A percentile compares a stretch with the other conserved stretches of the same genome.
Conservation (phyloP, 30 jellyfish, hydroid and myxozoan genomes). For the Aurelia sp. region DNA sequence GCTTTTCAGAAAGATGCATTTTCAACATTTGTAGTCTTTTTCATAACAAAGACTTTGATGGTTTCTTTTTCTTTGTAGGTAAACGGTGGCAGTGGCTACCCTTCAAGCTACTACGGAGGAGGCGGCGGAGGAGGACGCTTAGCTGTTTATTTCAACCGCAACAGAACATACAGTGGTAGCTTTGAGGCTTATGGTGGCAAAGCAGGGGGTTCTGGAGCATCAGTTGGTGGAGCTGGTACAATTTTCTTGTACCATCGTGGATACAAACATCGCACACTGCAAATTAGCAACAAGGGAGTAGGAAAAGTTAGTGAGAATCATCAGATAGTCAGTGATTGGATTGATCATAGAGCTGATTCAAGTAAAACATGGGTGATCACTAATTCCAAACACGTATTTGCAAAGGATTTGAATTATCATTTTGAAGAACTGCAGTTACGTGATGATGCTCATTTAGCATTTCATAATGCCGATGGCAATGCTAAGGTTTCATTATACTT, state of each 20-base stretch:
- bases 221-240: conserved; percentile 77
- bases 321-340: conserved; percentile 32
- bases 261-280: conserved; percentile 67
- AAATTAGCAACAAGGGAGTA: conserved; percentile 55
- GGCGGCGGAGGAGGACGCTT: conserved; percentile 80
- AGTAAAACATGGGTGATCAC: conserved; percentile 73
- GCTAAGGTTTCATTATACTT: conserved; percentile 31
- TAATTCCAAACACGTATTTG: conserved; percentile 33
- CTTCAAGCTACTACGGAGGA: conserved; percentile 52
- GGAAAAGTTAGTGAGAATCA: conserved; percentile 26
- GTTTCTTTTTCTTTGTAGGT: conserved; percentile 20
- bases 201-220: conserved; percentile 66
- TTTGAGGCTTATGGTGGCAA: conserved; percentile 77
- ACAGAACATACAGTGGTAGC: conserved; percentile 71
- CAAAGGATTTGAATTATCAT: conserved; percentile 61
- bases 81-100: conserved; percentile 65
- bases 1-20: neutral
- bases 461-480: conserved; percentile 9
- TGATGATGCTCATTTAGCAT: conserved; percentile 56
- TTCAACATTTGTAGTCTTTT: neutral
- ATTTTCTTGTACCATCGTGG: conserved; percentile 55
- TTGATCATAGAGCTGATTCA: conserved; percentile 26
- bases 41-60: neutral
- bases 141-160: conserved; percentile 55
- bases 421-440: conserved; percentile 68